Evolutionary conservation across 64 coral and sea anemone genomes (phyloP).

Genomic region (Dendrophyllia cribrosa): DNA sequence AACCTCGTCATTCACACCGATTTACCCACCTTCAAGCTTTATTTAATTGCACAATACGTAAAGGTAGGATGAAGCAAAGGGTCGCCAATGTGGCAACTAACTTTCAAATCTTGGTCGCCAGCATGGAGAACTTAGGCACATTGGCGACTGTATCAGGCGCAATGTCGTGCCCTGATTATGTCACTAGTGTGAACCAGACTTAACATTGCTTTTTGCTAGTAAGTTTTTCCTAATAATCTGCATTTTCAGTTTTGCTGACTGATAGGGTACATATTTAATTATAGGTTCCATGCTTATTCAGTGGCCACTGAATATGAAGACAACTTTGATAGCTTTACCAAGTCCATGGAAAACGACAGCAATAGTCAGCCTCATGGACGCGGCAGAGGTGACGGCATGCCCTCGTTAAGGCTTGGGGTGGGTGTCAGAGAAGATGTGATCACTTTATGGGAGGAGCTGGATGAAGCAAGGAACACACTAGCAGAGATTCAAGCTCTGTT

Average conservation of each 20-base stretch:
- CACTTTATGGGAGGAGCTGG: conserved; percentile 90
- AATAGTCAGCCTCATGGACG: conserved; percentile 58
- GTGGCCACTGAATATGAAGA: conserved; percentile 84
- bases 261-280: not conserved
- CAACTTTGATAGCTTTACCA: conserved; percentile 72
- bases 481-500: conserved; percentile 95
- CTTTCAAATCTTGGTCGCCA: too few relatives aligned
- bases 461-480: conserved; percentile 86
- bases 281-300: conserved; percentile 93
- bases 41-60: too few relatives aligned
- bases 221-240: not conserved
- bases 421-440: conserved; percentile 97
- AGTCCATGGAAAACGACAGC: conserved; percentile 24
- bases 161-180: too few relatives aligned
- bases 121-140: too few relatives aligned
- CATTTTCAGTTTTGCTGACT: not conserved
- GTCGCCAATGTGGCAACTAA: too few relatives aligned
- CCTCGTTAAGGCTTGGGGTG: conserved; percentile 85
- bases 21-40: too few relatives aligned
- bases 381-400: conserved; percentile 89
- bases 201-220: not conserved
- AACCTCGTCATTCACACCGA: too few relatives aligned
- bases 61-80: too few relatives aligned
- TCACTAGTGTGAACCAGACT: too few relatives aligned
- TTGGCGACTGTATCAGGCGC: too few relatives aligned